Evolutionary conservation across 2,113 vertebrate genomes (phyloP).

Genomic region (Boulengeromyrus knoepffleri): DNA sequence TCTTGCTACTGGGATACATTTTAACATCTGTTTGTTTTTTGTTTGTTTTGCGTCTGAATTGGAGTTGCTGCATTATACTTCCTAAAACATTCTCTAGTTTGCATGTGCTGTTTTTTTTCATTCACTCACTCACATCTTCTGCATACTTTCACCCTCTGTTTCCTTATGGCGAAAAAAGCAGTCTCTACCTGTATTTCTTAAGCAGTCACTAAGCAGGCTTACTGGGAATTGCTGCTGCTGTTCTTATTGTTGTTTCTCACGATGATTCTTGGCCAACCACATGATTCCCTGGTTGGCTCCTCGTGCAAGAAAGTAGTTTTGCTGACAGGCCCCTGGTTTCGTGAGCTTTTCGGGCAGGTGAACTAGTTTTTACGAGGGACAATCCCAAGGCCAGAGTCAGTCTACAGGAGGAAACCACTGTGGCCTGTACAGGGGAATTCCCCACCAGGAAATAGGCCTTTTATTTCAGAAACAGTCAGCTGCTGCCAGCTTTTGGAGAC

Average conservation of each 20-base stretch:
- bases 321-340: neutral
- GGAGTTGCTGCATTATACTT: neutral
- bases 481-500: constrained; percentile 4
- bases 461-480: constrained; percentile 26
- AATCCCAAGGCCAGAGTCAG: constrained; percentile 35
- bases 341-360: constrained; percentile 7
- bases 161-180: neutral
- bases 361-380: constrained; percentile 26
- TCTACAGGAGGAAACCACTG: constrained; percentile 46
- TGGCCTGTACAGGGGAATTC: constrained; percentile 35
- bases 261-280: neutral
- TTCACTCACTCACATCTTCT: neutral
- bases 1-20: neutral
- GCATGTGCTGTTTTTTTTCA: neutral
- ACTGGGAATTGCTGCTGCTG: neutral
- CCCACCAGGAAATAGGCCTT: constrained; percentile 29
- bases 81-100: neutral
- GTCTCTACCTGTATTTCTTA: neutral
- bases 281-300: neutral
- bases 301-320: neutral
- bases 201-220: neutral
- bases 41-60: neutral
- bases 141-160: neutral
- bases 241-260: neutral
- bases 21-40: neutral